These are phyloP conservation scores for Siniperca undulata DNA, from an alignment of 2,797 vertebrate genomes.

Conservation along the genomic window DNA sequence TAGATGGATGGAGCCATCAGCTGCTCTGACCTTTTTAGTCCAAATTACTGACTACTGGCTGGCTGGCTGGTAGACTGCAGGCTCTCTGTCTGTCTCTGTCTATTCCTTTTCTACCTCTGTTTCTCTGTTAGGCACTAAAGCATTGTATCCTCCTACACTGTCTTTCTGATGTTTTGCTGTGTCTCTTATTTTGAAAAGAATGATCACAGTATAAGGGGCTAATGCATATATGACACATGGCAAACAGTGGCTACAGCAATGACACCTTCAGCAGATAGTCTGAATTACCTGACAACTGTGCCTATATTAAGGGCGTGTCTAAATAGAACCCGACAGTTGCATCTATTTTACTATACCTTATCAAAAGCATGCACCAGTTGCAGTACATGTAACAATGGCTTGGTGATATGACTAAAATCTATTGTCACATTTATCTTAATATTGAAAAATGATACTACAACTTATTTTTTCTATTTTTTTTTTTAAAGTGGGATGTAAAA, in stretches of 20 bases:
- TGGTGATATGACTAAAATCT: neutral
- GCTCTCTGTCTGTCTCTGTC: constrained; percentile 27
- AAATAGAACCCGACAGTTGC: neutral
- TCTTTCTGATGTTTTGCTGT: neutral
- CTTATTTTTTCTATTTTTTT: too few species aligned
- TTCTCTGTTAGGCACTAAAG: constrained; percentile 10
- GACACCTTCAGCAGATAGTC: neutral
- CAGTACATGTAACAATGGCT: neutral
- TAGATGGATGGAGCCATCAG: constrained; percentile 78
- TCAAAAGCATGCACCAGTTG: too few species aligned
- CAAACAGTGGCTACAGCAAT: neutral
- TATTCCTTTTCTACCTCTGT: neutral
- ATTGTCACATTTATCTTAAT: too few species aligned
- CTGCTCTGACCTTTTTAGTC: constrained; percentile 73
- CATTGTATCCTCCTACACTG: neutral
- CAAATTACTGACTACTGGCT: constrained; percentile 69
- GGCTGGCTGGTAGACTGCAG: constrained; percentile 37
- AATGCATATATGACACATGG: neutral
- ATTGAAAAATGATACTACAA: too few species aligned
- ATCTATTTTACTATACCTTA: neutral
- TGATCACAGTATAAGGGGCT: neutral
- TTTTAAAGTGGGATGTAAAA: too few species aligned
- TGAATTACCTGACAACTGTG: neutral
- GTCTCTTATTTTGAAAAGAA: neutral
- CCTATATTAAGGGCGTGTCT: too few species aligned